Base-by-base conservation (phyloP, 2,888 invertebrate species). In the Hypselothyrea guttata region DNA sequence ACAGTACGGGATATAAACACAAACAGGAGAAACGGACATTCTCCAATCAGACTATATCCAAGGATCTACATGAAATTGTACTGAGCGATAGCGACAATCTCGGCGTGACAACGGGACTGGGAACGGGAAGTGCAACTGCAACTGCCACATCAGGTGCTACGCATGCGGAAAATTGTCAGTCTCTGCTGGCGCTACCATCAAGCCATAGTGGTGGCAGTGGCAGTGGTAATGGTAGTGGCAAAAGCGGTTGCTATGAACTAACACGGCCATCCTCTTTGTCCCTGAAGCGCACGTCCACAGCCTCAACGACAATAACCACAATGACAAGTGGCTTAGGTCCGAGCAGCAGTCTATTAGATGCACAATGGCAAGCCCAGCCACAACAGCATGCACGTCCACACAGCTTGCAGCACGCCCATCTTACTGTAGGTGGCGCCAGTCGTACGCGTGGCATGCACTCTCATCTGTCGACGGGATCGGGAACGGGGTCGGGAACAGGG, bases 41-140 rank as follows among this genome's bases (percentile, higher is more conserved):
- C 51, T 89, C 89, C 18, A 87, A 87, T 70, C 88, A 88, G 75
- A 88, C 87, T 7, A 84, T 89, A 53, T 84, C 82, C 42, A 89
- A 87, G 55, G 88, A 89, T 45, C 61, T 88, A 22, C 86, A 89
- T 22, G 89, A 88, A 56, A 84, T 86, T 48, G 79, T 81, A 49
- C 71, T 78, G 46, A 74, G 75, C 59, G 88, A 88, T 51, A 81
- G 81, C 52, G 87, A 86, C 37, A 75, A 70, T 64, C 65, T 66
- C 22, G 74, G 62, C 40, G 22, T 38, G 52, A 34, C 55, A 13
- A 49, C 40, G 33, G 16, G 27, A 12, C n/a, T n/a, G n/a, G 38
- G 18, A 18, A 16, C 18, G n/a, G 38, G 15, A 13, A 3, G 15
- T 4, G 7, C 1, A 12, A 4, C 11, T 5, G 8, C 27, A 8